Evolutionary conservation across 2,888 invertebrate genomes (phyloP), one percentile per base, ranked within the genome.

Genomic region (Trimorus sp.): DNA sequence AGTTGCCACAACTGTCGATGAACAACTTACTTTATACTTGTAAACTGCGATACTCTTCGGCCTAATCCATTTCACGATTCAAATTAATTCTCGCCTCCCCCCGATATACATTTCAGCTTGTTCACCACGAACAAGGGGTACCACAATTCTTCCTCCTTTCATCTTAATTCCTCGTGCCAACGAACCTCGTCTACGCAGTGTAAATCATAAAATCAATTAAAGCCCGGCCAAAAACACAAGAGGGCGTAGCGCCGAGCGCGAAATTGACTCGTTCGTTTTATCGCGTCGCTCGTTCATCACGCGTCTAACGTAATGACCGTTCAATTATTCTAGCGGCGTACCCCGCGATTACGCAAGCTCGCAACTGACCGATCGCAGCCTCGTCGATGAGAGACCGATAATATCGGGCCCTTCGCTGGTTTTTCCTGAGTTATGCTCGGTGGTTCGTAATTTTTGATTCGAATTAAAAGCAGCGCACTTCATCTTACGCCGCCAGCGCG

Each of bases 401-500:
- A 63, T 63, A 63, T 63, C 51, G 51, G 38, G 9, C 11, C 51
- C 38, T 1, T 26, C 51, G 16, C 73, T 63, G 62, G 62, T 63
- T 73, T 63, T 11, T 45, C 12, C 36, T 26, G 63, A 71, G 54
- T 73, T 62, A 51, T 51, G 51, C 58, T 49, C 15, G 36, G 42
- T 37, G 59, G 66, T 66, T 66, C 66, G 66, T 53, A 59, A 59
- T 58, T 75, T 75, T 75, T 58, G 74, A 66, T 49, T 63, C 56
- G 74, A 65, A 65, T 74, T 58, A 65, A 58, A 51, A 54, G 65
- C 48, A 38, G 58, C 49, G 65, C 65, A 66, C 75, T 75, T 75
- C 75, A 75, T 75, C 60, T 75, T 75, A 58, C 59, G 65, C 42
- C 51, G 42, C 51, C 6, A 58, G 65, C 37, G 59, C 65, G 75